phyloP scores from a whole-genome alignment of 2,797 vertebrate genomes.

The Enteromius fasciolatus region DNA sequence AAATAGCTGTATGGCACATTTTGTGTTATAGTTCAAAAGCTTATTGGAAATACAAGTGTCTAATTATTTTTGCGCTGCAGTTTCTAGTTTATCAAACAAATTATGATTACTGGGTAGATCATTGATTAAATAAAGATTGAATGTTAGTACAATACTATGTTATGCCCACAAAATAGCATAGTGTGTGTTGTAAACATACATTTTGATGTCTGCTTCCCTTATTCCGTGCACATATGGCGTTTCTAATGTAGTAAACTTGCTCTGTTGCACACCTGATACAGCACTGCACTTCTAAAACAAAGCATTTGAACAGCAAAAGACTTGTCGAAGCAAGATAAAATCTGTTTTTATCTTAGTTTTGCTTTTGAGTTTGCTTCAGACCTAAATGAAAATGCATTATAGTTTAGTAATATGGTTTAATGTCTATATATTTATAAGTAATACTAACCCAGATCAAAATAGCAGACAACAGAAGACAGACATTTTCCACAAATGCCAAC shows the following conservation, averaged over 20 bases:
- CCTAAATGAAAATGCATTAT: background rate
- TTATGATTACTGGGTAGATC: background rate
- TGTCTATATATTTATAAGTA: background rate
- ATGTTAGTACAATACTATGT: background rate
- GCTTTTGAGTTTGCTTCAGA: background rate
- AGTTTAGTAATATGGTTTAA: background rate
- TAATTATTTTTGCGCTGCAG: background rate
- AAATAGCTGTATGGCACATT: background rate
- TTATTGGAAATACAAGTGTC: background rate
- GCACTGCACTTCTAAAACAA: background rate
- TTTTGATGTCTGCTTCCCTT: background rate
- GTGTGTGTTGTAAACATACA: background rate
- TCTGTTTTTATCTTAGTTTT: background rate
- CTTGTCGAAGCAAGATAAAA: background rate
- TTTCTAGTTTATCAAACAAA: background rate
- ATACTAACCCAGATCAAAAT: background rate
- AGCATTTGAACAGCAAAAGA: background rate
- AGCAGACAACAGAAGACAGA: slow-evolving; percentile 2
- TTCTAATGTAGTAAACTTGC: background rate
- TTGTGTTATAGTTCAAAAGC: background rate
- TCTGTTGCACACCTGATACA: background rate
- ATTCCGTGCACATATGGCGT: no score
- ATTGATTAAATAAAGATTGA: background rate
- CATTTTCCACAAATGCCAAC: slow-evolving; percentile 13
- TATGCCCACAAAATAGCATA: background rate